Percentiles rank a stretch among this genome's conserved stretches.
Evolutionary conservation across 2,797 vertebrate genomes (phyloP).

Genomic region (Epinephelus awoara): DNA sequence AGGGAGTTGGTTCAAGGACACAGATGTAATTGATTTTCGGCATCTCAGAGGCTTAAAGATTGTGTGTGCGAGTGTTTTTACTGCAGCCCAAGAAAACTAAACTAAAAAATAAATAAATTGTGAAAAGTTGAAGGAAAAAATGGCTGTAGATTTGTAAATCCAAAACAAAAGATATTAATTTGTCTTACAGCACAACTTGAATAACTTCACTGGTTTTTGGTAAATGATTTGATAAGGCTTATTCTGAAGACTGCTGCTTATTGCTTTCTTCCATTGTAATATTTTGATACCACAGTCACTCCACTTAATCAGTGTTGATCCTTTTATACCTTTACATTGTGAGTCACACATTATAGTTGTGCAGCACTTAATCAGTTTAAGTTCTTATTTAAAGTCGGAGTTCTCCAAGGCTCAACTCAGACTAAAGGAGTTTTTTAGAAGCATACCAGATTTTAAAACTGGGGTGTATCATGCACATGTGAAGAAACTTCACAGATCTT

Average conservation of each 20-base stretch:
- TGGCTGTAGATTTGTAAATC: neutral
- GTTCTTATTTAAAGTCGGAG: too few relatives aligned
- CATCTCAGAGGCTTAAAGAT: neutral
- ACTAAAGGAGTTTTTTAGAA: too few relatives aligned
- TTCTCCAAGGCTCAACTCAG: too few relatives aligned
- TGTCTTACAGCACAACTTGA: neutral
- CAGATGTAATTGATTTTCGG: neutral
- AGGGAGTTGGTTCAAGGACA: neutral
- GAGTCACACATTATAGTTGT: neutral
- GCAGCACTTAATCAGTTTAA: neutral
- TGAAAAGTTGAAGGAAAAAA: neutral
- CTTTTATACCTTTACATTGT: neutral
- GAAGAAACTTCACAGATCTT: too few relatives aligned
- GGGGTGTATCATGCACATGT: too few relatives aligned
- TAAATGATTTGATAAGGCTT: too few relatives aligned
- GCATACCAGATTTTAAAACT: too few relatives aligned
- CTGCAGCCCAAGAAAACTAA: neutral
- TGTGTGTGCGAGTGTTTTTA: neutral
- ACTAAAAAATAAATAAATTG: conserved; percentile 2
- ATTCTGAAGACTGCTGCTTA: neutral
- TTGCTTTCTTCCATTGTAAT: conserved; percentile 4
- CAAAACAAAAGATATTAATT: neutral
- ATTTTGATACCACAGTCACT: neutral
- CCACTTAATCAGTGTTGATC: neutral
- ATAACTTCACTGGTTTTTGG: neutral